Evolutionary conservation across 2,888 invertebrate genomes (phyloP), one percentile per base, ranked within the genome.

Genomic region (Andrena hattorfiana): DNA sequence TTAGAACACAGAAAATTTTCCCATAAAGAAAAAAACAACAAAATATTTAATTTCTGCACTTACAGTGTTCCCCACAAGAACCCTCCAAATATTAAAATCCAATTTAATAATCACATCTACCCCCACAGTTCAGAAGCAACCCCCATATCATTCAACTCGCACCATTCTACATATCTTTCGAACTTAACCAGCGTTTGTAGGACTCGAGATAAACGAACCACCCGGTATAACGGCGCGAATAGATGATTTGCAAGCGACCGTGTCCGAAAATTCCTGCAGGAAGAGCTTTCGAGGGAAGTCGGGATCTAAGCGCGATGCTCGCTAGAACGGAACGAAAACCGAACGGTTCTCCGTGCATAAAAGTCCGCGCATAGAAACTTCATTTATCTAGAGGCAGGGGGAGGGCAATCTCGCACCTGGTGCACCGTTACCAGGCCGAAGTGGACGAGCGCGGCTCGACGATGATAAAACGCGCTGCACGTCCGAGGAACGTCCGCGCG

Each of bases 341-440:
- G 72, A 83, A 84, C 83, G 82, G 84, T 84, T 75, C 83, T 75
- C 60, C 35, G 56, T 32, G 59, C 74, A 30, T 77, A 63, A 79
- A 80, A 77, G 60, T 71, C 72, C 28, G 81, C 28, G 81, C 56
- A 68, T 80, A 63, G 63, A 71, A 75, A 69, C 62, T 82, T 71
- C 69, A 73, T 82, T 84, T 81, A 77, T 84, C 75, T 70, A 64
- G 77, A 77, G 51, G 77, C 70, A 81, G 73, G 77, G 80, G 69
- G 74, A 75, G 32, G 71, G 76, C 60, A 70, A 84, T 82, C 78
- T 80, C 81, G 79, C 86, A 87, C 81, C 86, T 84, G 86, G 83
- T 80, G 76, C 85, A 86, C 86, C 86, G 86, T 86, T 86, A 85
- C 70, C 66, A 42, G 70, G 32, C 68, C 77, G 64, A 77, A 74